Evolutionary conservation across 2,113 vertebrate species (phyloP).

Genomic region (Hymenochirus boettgeri): DNA sequence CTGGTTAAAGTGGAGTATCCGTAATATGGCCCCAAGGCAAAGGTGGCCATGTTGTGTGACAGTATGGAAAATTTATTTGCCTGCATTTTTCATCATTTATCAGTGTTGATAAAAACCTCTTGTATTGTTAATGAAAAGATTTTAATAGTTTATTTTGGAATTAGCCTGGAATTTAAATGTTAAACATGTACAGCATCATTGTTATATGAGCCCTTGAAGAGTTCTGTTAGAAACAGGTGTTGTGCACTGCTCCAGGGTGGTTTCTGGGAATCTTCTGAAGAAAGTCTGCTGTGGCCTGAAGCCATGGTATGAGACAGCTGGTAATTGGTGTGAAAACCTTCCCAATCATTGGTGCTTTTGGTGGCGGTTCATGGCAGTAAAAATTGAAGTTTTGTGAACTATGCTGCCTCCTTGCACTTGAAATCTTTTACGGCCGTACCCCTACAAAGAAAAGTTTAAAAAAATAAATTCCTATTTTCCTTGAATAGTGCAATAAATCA

Average conservation of each 20-base stretch:
- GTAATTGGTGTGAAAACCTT: neutral
- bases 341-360: neutral
- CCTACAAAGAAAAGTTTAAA: slow-evolving; percentile 6
- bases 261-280: slow-evolving; percentile 17
- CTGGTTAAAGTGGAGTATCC: no score
- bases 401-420: slow-evolving; percentile 1
- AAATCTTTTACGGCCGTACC: slow-evolving; percentile 17
- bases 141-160: no score
- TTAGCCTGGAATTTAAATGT: no score
- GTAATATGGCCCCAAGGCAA: no score
- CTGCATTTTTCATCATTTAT: no score
- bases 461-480: neutral
- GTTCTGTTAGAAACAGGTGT: slow-evolving; percentile 4
- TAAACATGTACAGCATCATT: no score
- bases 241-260: neutral
- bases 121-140: no score
- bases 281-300: slow-evolving; percentile 5
- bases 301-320: slow-evolving; percentile 2
- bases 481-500: no score
- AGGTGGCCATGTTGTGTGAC: no score
- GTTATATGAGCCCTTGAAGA: neutral
- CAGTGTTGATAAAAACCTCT: no score
- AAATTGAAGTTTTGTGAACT: slow-evolving; percentile 13
- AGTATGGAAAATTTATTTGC: no score
- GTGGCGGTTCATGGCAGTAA: slow-evolving; percentile 1